phyloP scores from a whole-genome alignment of 2,888 invertebrate genomes.

The Coenonympha arcania region DNA sequence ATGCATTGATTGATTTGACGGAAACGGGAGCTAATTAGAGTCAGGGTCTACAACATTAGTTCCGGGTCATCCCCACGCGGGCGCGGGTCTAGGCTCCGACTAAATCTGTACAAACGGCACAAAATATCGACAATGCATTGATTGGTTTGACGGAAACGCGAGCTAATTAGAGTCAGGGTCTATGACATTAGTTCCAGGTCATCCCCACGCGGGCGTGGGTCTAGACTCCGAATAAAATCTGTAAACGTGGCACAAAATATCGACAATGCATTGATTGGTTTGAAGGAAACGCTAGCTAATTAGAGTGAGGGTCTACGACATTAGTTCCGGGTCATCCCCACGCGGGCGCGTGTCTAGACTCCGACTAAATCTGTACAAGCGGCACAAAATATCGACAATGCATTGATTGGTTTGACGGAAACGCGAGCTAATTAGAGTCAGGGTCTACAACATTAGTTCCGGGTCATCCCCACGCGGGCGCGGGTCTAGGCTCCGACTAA shows the following conservation, averaged over 20 bases:
- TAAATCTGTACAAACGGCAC: not conserved
- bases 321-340: constrained; percentile 57
- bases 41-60: constrained; percentile 32
- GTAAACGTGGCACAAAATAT: constrained; percentile 2
- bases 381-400: constrained; percentile 2
- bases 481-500: constrained; percentile 44
- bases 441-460: constrained; percentile 42
- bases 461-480: constrained; percentile 53
- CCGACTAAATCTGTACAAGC: not conserved
- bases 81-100: constrained; percentile 49
- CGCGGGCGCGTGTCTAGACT: constrained; percentile 33
- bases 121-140: constrained; percentile 1
- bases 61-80: constrained; percentile 58
- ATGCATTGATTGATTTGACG: constrained; percentile 1
- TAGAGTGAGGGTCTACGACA: constrained; percentile 13
- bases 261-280: not conserved
- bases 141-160: constrained; percentile 5
- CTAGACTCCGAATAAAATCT: not conserved
- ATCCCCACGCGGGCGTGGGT: constrained; percentile 38
- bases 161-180: constrained; percentile 13
- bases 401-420: constrained; percentile 5
- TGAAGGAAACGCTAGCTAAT: constrained; percentile 8
- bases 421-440: constrained; percentile 9
- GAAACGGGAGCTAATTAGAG: constrained; percentile 10
- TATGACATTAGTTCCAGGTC: constrained; percentile 54